Evolutionary conservation across 1,140 invertebrate genomes (phyloP), one percentile per base, ranked within the genome.

Genomic region (Diploscapter pachys): DNA sequence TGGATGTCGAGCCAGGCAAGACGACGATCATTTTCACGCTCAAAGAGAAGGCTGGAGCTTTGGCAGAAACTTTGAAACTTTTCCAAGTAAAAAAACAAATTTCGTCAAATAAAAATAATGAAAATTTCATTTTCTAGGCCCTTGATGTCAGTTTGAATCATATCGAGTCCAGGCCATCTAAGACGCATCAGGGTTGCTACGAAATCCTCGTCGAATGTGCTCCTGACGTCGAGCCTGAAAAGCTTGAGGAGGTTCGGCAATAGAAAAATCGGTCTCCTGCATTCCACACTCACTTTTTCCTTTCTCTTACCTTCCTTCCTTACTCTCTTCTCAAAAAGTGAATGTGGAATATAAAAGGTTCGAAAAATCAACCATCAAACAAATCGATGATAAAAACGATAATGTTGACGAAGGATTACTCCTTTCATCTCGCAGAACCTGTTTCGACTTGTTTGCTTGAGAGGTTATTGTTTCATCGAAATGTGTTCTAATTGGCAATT

Each of bases 191-290:
- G 2, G 90, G 90, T 11, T 85, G 89, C 73, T 98, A 98, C 82
- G 96, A 99, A 87, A 98, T 99, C 86, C 93, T 97, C 89, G 93
- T 98, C 3, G 94, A 98, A 85, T 95, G 78, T 71, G 84, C 80
- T 51, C 72, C 82, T 56, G 71, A 81, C 63, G 79, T 81, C 13
- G 80, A 84, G 11, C 73, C 79, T 9, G 62, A 63, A 6, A 72
- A 75, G n/a, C 82, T 86, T n/a, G 92, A 91, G 11, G 89, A 93
- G 77, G 31, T 31, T 31, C 31, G 31, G 1, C 31, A 31, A 31
- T 31, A 31, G 31, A 31, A 31, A 31, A 31, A 31, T 31, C 31
- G 31, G 31, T 1, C 31, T 31, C 31, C 1, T 31, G 31, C 1
- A 31, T 31, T 31, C 31, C 31, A 31, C 1, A 31, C 31, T 31